Evolutionary conservation across 2,888 invertebrate species (phyloP).

Genomic region (Melinopterus prodromus): DNA sequence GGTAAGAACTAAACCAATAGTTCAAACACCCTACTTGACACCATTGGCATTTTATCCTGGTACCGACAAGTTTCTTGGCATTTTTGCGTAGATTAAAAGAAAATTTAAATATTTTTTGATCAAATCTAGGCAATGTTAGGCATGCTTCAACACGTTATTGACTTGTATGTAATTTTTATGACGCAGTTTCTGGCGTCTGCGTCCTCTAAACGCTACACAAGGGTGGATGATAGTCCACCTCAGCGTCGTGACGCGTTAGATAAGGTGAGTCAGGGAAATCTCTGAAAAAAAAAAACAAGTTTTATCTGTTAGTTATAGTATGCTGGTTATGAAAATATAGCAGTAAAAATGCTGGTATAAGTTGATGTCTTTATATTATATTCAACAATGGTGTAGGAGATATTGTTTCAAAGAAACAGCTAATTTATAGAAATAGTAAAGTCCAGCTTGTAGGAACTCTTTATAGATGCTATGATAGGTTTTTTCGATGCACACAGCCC

Average conservation of each 20-base stretch:
- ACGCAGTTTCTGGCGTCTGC: slow-evolving; percentile 4
- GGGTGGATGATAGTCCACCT: not conserved
- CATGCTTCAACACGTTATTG: not conserved
- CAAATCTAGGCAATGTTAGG: not conserved
- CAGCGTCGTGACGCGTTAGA: not conserved
- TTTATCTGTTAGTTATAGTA: not conserved
- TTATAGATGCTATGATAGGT: too few relatives aligned
- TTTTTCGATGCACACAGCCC: too few relatives aligned
- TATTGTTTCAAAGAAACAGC: too few relatives aligned
- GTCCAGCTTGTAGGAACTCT: too few relatives aligned
- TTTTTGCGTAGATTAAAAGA: not conserved
- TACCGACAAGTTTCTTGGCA: too few relatives aligned
- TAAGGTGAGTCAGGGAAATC: not conserved
- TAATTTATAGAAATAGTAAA: too few relatives aligned
- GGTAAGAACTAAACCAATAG: slow-evolving; percentile 63
- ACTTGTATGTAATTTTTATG: not conserved
- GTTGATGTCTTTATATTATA: too few relatives aligned
- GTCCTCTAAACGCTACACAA: not conserved
- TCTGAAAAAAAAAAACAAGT: not conserved
- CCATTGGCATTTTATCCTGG: not conserved
- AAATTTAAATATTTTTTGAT: not conserved
- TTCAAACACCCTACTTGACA: not conserved
- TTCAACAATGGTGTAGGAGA: too few relatives aligned
- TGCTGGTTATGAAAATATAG: not conserved
- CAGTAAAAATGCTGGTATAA: not conserved